These are phyloP conservation scores for Anaspis maculata DNA, from an alignment of 2,888 invertebrate genomes.

Conservation along the genomic window DNA sequence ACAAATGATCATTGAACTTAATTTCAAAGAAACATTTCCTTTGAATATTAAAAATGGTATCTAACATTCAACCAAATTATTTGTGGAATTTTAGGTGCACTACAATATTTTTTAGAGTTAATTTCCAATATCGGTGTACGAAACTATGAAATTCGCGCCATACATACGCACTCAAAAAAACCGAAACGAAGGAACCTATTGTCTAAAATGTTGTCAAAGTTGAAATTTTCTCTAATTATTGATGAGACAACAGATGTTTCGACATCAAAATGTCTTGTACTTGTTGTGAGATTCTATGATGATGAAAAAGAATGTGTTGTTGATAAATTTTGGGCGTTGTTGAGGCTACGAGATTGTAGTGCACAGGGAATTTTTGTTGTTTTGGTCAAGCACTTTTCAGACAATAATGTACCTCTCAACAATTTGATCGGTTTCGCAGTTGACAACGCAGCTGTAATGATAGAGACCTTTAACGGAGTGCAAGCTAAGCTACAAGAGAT, in stretches of 20 bases:
- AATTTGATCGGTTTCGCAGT: conserved; percentile 9
- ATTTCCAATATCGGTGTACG: no score
- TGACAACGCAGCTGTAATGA: conserved; percentile 17
- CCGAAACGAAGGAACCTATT: no score
- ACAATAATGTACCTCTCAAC: conserved; percentile 3
- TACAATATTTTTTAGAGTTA: no score
- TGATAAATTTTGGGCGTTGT: conserved; percentile 1
- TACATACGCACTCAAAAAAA: no score
- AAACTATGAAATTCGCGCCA: no score
- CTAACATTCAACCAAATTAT: no score
- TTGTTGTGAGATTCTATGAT: conserved; percentile 1
- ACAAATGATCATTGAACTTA: no score
- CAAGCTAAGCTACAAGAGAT: conserved; percentile 15
- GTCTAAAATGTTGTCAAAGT: background rate
- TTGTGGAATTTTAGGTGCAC: no score
- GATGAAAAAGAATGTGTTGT: background rate
- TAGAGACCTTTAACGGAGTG: conserved; percentile 18
- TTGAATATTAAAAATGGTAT: no score
- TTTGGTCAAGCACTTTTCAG: conserved; percentile 1
- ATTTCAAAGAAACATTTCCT: no score
- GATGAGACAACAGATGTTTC: conserved; percentile 4
- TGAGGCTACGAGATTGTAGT: conserved; percentile 1
- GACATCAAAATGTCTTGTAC: conserved; percentile 2
- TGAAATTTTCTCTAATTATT: conserved; percentile 2
- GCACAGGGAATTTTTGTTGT: conserved; percentile 6